Conservation (phyloP, 1,140 invertebrate genomes). For the Maconellicoccus hirsutus region DNA sequence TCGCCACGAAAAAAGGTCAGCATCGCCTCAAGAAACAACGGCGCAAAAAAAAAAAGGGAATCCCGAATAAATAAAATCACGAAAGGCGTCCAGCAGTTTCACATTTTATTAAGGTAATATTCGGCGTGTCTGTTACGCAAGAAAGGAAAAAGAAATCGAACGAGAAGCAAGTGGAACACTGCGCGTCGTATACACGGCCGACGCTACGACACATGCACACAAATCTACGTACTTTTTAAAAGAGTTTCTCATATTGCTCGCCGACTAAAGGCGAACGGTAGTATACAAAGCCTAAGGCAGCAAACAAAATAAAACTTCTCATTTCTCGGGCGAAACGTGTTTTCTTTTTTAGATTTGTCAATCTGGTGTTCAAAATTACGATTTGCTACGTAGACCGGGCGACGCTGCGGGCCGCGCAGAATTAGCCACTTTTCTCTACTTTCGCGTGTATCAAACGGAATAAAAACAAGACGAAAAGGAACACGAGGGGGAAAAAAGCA, state of each 20-base stretch:
- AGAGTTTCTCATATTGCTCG: neutral
- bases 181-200: no score
- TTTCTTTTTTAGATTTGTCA: constrained; percentile 6
- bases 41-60: neutral
- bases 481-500: no score
- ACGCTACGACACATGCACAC: no score
- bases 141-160: neutral
- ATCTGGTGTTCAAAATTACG: constrained; percentile 1
- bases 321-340: neutral
- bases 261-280: neutral
- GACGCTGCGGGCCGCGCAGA: no score
- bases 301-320: constrained; percentile 4
- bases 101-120: constrained; percentile 6
- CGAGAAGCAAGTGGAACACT: no score
- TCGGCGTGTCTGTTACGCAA: neutral
- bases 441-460: no score
- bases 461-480: no score
- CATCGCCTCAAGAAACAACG: neutral
- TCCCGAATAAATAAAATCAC: neutral
- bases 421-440: no score
- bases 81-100: neutral
- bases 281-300: constrained; percentile 2
- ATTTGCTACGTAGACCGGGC: neutral
- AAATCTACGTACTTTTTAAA: neutral
- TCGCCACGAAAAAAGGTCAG: neutral